Conservation (phyloP, 2,888 invertebrate species). For the Coelinius sp. region DNA sequence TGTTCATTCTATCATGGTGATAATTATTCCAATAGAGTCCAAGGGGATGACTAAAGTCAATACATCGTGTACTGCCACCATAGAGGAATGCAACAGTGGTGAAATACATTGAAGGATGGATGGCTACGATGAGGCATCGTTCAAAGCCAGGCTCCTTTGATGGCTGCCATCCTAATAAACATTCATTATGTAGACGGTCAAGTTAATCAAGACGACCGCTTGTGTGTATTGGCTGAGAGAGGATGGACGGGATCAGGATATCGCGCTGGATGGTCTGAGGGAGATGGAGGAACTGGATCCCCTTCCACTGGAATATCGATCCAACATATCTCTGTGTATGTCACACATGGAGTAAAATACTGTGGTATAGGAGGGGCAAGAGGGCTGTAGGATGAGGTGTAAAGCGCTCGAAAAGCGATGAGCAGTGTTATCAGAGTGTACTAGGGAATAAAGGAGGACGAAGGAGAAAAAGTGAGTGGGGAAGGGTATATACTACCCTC, state of each 20-base stretch:
- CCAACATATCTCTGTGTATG: slow-evolving; percentile 12
- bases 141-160: slow-evolving; percentile 48
- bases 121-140: slow-evolving; percentile 9
- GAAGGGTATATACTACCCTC: slow-evolving; percentile 7
- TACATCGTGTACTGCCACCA: background rate
- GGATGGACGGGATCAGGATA: background rate
- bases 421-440: slow-evolving; percentile 23
- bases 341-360: slow-evolving; percentile 22
- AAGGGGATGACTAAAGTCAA: slow-evolving; percentile 1
- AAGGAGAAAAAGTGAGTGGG: background rate
- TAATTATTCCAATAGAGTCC: background rate
- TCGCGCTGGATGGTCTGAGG: background rate
- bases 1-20: background rate
- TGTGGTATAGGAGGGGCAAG: background rate
- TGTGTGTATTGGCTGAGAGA: slow-evolving; percentile 47
- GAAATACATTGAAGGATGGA: slow-evolving; percentile 17
- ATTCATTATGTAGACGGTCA: slow-evolving; percentile 55
- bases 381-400: slow-evolving; percentile 17
- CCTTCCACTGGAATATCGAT: slow-evolving; percentile 7
- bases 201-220: slow-evolving; percentile 48
- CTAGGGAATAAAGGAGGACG: background rate
- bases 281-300: background rate
- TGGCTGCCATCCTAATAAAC: slow-evolving; percentile 55
- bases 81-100: background rate
- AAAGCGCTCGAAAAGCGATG: slow-evolving; percentile 26